Evolutionary conservation across 1,140 invertebrate genomes (phyloP).

Genomic region (Solenopsis invicta): DNA sequence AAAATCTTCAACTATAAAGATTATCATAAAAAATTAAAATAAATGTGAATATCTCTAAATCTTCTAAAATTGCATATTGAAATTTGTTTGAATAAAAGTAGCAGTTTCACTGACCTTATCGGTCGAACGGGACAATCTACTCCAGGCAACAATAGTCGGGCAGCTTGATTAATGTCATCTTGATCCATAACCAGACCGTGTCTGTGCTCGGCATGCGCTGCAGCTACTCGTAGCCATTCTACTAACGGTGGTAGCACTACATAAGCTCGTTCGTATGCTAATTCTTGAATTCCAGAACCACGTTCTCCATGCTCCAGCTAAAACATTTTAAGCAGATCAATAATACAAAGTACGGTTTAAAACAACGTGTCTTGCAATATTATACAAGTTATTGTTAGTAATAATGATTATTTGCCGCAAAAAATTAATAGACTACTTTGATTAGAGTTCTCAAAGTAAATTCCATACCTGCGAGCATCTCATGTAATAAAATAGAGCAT

Average conservation of each 20-base stretch:
- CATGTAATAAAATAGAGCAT: constrained; percentile 96
- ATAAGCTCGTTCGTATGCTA: constrained; percentile 95
- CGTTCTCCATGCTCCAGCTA: constrained; percentile 90
- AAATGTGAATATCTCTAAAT: background rate
- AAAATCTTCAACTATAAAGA: background rate
- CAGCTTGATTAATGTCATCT: constrained; percentile 96
- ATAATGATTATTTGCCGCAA: background rate
- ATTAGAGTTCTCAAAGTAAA: constrained; percentile 35
- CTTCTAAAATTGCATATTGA: background rate
- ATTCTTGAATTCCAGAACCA: constrained; percentile 89
- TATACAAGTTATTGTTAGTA: background rate
- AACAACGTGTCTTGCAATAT: background rate
- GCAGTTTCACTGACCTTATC: constrained; percentile 83
- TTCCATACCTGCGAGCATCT: constrained; percentile 92
- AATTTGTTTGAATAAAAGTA: background rate
- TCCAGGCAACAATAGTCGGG: constrained; percentile 93
- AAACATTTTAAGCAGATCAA: constrained; percentile 26
- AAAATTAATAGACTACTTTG: background rate
- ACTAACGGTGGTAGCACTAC: constrained; percentile 95
- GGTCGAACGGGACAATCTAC: constrained; percentile 95
- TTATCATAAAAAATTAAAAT: constrained; percentile 3
- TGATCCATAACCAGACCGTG: constrained; percentile 93
- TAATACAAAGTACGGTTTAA: background rate
- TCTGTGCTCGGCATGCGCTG: constrained; percentile 94
- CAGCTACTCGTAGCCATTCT: constrained; percentile 94